Evolutionary conservation across 2,113 vertebrate genomes (phyloP), one percentile per base, ranked within the genome.

Genomic region (Hyaena hyaena): DNA sequence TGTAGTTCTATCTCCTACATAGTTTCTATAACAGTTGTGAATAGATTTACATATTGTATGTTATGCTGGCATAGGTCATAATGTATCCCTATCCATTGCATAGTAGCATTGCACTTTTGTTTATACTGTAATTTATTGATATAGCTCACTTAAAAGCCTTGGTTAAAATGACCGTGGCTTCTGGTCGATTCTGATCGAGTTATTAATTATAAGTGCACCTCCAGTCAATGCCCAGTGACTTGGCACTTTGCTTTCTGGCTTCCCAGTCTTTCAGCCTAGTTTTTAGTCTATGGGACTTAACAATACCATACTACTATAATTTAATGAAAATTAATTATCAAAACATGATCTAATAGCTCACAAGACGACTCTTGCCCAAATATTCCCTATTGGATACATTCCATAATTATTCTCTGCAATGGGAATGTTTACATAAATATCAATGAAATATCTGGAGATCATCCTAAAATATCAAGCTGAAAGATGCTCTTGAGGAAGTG

Each of bases 291-390:
- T 61, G 31, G 39, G 1, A 23, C 82, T 68, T 87, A 94, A 71
- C 1, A 73, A 79, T 95, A 79, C 28, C 31, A 43, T 43, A 4
- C 8, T 79, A 68, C 61, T 55, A 76, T 80, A 93, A 79, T 69
- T 63, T 80, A 90, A 93, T 95, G 10, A 11, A 93, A 93, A 80
- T 79, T 90, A 65, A 81, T 94, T 61, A 84, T 63, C 55, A 95
- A 86, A 94, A 86, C 33, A 80, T 19, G 12, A 71, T 73, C 21
- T 83, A 68, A 65, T 82, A 95, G 81, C 9, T 79, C 69, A 89
- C 92, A 33, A 91, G 53, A 85, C n/a, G 8, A 71, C 35, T 58
- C 14, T 86, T 74, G 66, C 39, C 48, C 55, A 93, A 43, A 69
- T 83, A 90, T 68, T 73, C 35, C 82, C 35, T 71, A 11, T 87